Conservation (phyloP, 23 tunicate genomes). For the Pegea sp. region DNA sequence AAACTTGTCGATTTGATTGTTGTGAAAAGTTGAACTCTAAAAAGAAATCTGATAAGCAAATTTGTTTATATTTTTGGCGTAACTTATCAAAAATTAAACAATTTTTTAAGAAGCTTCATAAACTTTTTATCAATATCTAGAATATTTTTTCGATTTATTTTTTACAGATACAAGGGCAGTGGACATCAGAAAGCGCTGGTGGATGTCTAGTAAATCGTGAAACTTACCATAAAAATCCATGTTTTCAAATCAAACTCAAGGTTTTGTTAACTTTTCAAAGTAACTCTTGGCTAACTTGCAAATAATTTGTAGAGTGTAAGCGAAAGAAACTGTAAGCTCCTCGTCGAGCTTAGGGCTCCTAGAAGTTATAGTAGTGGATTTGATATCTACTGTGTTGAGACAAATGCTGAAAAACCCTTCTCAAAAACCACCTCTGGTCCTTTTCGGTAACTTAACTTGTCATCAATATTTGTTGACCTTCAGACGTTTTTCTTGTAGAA, state of each 20-base stretch:
- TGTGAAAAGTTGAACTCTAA: too few relatives aligned
- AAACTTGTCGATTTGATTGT: too few relatives aligned
- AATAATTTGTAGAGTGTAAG: constrained; percentile 2
- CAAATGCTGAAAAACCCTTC: constrained; percentile 51
- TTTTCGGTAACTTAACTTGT: constrained; percentile 39
- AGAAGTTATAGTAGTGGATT: constrained; percentile 52
- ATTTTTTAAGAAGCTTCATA: too few relatives aligned
- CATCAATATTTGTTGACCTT: background rate
- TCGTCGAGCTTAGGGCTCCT: constrained; percentile 65
- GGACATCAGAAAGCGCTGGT: constrained; percentile 71
- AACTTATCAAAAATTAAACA: too few relatives aligned
- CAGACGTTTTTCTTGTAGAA: constrained; percentile 6
- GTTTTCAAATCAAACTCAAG: constrained; percentile 28
- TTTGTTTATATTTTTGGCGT: too few relatives aligned
- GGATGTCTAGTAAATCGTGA: constrained; percentile 76
- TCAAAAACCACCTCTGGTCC: constrained; percentile 19
- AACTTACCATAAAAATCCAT: constrained; percentile 53
- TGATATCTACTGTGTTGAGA: constrained; percentile 61
- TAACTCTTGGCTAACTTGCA: background rate
- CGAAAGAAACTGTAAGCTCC: constrained; percentile 5
- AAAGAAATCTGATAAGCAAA: too few relatives aligned
- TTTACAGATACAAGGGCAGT: constrained; percentile 36
- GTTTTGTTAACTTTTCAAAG: background rate
- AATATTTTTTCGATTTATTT: too few relatives aligned
- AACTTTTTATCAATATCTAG: too few relatives aligned